Conservation (phyloP, 2,888 invertebrate species). For the Amphiduros pacificus region DNA sequence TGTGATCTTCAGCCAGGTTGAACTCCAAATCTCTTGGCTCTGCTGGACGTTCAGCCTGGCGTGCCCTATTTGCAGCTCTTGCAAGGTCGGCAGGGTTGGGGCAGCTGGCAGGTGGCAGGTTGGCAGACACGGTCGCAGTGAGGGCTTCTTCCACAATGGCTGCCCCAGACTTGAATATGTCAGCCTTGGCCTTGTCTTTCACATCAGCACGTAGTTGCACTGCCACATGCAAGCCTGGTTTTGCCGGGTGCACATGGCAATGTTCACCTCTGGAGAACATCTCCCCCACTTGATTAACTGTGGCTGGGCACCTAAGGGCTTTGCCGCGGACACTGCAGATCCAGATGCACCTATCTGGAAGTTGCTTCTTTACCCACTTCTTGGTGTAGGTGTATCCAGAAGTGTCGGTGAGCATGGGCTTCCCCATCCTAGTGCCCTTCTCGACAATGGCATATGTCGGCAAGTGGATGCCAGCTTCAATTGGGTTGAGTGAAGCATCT, state of each 20-base stretch:
- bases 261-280: neutral
- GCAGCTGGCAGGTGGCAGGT: neutral
- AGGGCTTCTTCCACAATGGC: neutral
- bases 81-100: neutral
- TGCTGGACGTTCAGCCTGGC: neutral
- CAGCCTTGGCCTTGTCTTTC: neutral
- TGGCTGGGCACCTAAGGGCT: neutral
- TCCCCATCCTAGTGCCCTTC: neutral
- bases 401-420: neutral
- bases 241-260: neutral
- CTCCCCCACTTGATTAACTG: neutral
- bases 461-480: too few relatives aligned
- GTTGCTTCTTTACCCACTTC: neutral
- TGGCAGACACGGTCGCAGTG: too few relatives aligned
- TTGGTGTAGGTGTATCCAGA: neutral
- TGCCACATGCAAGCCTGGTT: neutral
- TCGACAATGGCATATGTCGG: neutral
- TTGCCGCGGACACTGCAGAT: neutral
- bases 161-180: neutral
- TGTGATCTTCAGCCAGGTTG: neutral
- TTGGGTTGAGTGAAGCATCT: too few relatives aligned
- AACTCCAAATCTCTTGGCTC: conserved; percentile 4
- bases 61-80: neutral
- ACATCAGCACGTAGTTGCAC: neutral
- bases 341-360: neutral